Evolutionary conservation across 2,888 invertebrate genomes (phyloP).

Genomic region (Lobophora halterata): DNA sequence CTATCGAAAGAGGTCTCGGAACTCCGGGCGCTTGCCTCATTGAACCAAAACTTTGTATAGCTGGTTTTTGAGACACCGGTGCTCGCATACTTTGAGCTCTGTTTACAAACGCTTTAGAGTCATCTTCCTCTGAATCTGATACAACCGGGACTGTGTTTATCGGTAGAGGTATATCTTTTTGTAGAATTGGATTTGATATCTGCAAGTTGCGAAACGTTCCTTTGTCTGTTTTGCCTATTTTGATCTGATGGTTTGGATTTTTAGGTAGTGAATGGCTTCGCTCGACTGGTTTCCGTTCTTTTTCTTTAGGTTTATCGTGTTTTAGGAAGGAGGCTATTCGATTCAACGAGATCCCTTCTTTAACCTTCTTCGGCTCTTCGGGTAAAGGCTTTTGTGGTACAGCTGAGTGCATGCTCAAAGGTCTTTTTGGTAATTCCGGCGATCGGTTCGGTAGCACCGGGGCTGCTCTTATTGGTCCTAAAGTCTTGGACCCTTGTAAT

Average conservation of each 20-base stretch:
- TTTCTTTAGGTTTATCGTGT: conserved; percentile 79
- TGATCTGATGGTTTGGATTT: conserved; percentile 78
- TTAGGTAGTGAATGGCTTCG: conserved; percentile 82
- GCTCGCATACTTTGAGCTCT: conserved; percentile 92
- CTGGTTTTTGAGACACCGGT: conserved; percentile 77
- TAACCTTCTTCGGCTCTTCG: conserved; percentile 77
- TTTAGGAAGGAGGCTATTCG: conserved; percentile 89
- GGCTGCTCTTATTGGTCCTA: conserved; percentile 81
- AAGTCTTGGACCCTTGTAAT: conserved; percentile 80
- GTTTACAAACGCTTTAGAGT: conserved; percentile 82
- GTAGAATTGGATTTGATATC: conserved; percentile 91
- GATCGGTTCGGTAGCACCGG: conserved; percentile 71
- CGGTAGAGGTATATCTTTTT: conserved; percentile 83
- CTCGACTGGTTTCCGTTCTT: conserved; percentile 71
- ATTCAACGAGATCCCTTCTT: conserved; percentile 83
- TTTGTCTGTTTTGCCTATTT: conserved; percentile 85
- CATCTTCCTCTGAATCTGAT: conserved; percentile 76
- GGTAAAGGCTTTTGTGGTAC: conserved; percentile 69
- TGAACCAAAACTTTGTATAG: conserved; percentile 89
- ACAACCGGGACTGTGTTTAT: conserved; percentile 82
- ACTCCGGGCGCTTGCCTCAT: conserved; percentile 86
- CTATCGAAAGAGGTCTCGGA: conserved; percentile 88
- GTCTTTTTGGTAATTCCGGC: conserved; percentile 70
- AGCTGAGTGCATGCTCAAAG: conserved; percentile 71
- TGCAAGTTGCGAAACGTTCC: conserved; percentile 87